Base-by-base conservation (phyloP, 2,797 vertebrate genomes). In the Spatula clypeata region DNA sequence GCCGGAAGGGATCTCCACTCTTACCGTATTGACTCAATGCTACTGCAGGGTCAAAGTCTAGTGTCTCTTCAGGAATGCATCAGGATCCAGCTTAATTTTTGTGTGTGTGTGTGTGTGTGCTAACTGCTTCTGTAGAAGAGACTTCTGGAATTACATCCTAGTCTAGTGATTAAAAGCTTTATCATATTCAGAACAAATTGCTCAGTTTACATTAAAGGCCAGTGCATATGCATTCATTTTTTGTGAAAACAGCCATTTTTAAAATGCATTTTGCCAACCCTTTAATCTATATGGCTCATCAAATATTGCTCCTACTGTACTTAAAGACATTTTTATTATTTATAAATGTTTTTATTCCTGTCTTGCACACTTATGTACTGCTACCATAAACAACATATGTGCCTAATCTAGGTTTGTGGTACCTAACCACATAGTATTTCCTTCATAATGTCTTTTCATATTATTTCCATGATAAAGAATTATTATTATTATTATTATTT, bases 11-110 rank as follows among this genome's bases (percentile, higher is more conserved):
- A 9, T 64, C 36, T 58, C 27, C 13, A 1, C 14, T 18, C 5
- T 27, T 53, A 4, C 1, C 2, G 0, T 7, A n/a, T 0, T 0
- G 10, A 57, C 36, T 7, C 32, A 12, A 2, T 49, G 13, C 6
- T 54, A 9, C 20, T 27, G 27, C 72, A 65, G 44, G 10, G 20
- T 9, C 3, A 24, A 31, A 8, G 5, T 14, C 6, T 16, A 2
- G 3, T 17, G n/a, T 29, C 19, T 60, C 49, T 55, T 44, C 51
- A 70, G 45, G 69, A 73, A 60, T 1, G 3, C 23, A 44, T 19
- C 38, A 40, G 26, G 9, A 36, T 4, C 17, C 24, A 26, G 29
- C 24, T 47, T 16, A 40, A 23, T 65, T 49, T 29, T 11, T 2
- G 69, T 45, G 53, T 60, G 57, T 54, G 49, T 13, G 10, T 15